These are phyloP conservation scores for Cygnus olor DNA, from an alignment of 2,797 vertebrate genomes.

Conservation along the genomic window DNA sequence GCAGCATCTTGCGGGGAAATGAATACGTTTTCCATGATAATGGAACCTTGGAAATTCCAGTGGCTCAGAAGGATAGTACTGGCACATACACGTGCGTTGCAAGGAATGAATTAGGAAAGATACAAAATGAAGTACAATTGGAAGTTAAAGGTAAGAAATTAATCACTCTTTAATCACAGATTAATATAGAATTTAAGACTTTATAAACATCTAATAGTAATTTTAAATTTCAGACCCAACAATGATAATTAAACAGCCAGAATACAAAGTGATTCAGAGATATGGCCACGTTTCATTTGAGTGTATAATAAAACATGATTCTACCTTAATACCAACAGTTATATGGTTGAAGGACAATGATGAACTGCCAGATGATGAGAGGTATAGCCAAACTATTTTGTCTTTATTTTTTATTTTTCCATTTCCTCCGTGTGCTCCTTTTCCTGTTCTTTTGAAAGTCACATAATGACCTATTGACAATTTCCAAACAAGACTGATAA, in stretches of 20 bases:
- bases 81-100: slow-evolving; percentile 93
- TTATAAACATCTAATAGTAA: slow-evolving; percentile 48
- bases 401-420: slow-evolving; percentile 5
- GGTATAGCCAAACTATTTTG: slow-evolving; percentile 78
- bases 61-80: slow-evolving; percentile 84
- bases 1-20: slow-evolving; percentile 87
- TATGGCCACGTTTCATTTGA: slow-evolving; percentile 88
- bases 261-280: slow-evolving; percentile 88
- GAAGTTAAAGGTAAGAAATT: slow-evolving; percentile 93
- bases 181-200: slow-evolving; percentile 7
- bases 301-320: slow-evolving; percentile 93
- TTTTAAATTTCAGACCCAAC: slow-evolving; percentile 89
- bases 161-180: neutral
- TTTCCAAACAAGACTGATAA: neutral
- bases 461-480: neutral
- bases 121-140: slow-evolving; percentile 90
- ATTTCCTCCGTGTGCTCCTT: neutral
- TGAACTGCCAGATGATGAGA: slow-evolving; percentile 90
- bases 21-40: slow-evolving; percentile 89
- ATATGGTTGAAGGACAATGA: slow-evolving; percentile 90
- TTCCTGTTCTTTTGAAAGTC: neutral
- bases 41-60: slow-evolving; percentile 89
- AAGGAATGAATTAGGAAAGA: slow-evolving; percentile 87
- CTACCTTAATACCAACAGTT: slow-evolving; percentile 84
- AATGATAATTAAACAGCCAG: slow-evolving; percentile 91